Evolutionary conservation across 2,888 invertebrate species (phyloP), one percentile per base, ranked within the genome.

Genomic region (Micoletzkya japonica): DNA sequence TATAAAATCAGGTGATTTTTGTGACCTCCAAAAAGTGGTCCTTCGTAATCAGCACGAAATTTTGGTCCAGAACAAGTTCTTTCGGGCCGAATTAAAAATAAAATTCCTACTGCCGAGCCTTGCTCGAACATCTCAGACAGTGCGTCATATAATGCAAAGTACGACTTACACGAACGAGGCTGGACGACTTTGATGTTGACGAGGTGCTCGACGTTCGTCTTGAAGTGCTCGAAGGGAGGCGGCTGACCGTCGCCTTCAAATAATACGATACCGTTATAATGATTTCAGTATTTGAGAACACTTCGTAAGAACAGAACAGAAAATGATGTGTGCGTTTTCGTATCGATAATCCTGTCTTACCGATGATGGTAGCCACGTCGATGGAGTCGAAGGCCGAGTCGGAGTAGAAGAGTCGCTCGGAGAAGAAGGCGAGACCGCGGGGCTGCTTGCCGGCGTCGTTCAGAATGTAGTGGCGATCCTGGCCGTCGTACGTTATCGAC

Each of bases 181-280:
- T 92, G 92, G 88, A 92, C 94, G 75, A 95, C 90, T 24, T 92
- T 92, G 85, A 95, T 90, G 0, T 92, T 93, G 83, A 92, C 92
- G 60, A 96, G 87, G 58, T 83, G 82, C 56, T 85, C 84, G 36
- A 86, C 77, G 78, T 94, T 93, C 0, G 91, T 90, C 84, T 94
- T 94, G 84, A 95, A 94, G 81, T 93, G 92, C 32, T 73, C 71
- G 76, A 82, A 84, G 28, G 76, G 77, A 10, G 79, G 79, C 6
- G 82, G 80, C 69, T 82, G 82, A 7, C 77, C 77, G 52, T 80
- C 82, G 34, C 81, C 81, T n/a, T 56, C 2, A 54, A n/a, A 61
- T n/a, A 32, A 10, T 17, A 59, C 10, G 26, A 26, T 28, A 54
- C 10, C n/a, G 54, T 7, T 4, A 6, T 3, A 58, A 58, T 6